Base-by-base conservation (phyloP, 53 echinoderm and acorn worm genomes). In the Echinarachnius parma region DNA sequence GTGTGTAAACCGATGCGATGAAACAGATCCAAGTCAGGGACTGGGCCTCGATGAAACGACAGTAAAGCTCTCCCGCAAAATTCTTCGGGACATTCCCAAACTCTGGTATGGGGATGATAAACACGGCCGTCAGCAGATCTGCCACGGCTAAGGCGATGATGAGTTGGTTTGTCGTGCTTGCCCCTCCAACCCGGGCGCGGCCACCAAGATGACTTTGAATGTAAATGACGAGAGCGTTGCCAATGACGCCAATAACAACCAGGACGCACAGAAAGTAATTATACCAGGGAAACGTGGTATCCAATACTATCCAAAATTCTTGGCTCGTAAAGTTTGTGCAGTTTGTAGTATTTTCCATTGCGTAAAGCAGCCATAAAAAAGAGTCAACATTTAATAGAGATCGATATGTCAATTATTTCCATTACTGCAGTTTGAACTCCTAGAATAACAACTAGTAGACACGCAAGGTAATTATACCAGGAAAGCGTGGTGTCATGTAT, bases 1-100 rank as follows among this genome's bases (percentile, higher is more conserved):
- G 46, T 27, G 57, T 72, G 5, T 57, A 72, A 5, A 72, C 74
- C 21, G 74, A 72, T 4, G 56, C 57, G 2, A 34, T 56, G 44
- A 72, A 37, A 56, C 36, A 56, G 2, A 72, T 30, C 74, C 74
- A 72, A 3, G 42, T 39, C 4, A 55, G 28, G 11, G 3, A 20
- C 28, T 36, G 31, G 7, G 74, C 14, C 15, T 39, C 37, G 9
- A 72, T 10, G 8, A 72, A 9, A 2, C 57, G 42, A 24, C 74
- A 72, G 44, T 72, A 72, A 42, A 72, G 39, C 57, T 56, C 57
- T 0, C 70, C 57, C 8, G 74, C 74, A 14, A 27, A 26, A 26
- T 32, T 72, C 19, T 15, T n/a, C 8, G 74, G 56, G n/a, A 72
- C 20, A 44, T 72, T 56, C 28, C 35, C 74, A 8, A 39, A 39